Conservation (phyloP, 2,888 invertebrate genomes). For the Euproctis similis region DNA sequence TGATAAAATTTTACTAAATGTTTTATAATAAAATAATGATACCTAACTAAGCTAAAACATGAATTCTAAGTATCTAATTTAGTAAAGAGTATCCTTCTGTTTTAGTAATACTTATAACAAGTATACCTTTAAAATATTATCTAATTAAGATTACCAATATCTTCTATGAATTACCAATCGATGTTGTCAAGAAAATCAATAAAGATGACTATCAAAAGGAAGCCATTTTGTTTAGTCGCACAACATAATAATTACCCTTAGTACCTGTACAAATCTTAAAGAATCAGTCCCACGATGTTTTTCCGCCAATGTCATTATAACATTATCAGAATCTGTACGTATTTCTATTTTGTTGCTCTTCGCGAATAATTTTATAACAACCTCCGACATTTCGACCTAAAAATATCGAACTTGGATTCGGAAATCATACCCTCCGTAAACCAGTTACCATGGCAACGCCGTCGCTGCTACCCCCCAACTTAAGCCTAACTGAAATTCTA, state of each 20-base stretch:
- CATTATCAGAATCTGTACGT: conserved; percentile 24
- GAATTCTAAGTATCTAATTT: too few relatives aligned
- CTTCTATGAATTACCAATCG: conserved; percentile 9
- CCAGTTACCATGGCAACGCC: conserved; percentile 59
- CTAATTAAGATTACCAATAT: too few relatives aligned
- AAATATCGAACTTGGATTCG: conserved; percentile 67
- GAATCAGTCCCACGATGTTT: conserved; percentile 44
- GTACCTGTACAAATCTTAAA: conserved; percentile 36
- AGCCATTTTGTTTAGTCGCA: conserved; percentile 19
- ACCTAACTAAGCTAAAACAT: too few relatives aligned
- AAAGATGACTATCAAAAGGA: conserved; percentile 5
- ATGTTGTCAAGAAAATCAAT: conserved; percentile 21
- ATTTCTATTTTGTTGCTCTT: conserved; percentile 33
- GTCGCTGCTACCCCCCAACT: conserved; percentile 36
- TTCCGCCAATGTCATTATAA: conserved; percentile 16
- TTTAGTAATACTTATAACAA: too few relatives aligned
- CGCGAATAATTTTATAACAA: conserved; percentile 39
- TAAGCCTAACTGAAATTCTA: conserved; percentile 12
- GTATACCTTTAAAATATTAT: too few relatives aligned
- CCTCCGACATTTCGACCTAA: conserved; percentile 47
- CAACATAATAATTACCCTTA: conserved; percentile 6
- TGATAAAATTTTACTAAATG: too few relatives aligned
- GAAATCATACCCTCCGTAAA: conserved; percentile 62
- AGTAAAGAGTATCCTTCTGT: too few relatives aligned
- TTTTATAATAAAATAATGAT: too few relatives aligned